A percentile compares a stretch with the other conserved stretches of the same genome.
phyloP scores from a whole-genome alignment of 2,113 vertebrate genomes.

The Phylloscopus trochilus region DNA sequence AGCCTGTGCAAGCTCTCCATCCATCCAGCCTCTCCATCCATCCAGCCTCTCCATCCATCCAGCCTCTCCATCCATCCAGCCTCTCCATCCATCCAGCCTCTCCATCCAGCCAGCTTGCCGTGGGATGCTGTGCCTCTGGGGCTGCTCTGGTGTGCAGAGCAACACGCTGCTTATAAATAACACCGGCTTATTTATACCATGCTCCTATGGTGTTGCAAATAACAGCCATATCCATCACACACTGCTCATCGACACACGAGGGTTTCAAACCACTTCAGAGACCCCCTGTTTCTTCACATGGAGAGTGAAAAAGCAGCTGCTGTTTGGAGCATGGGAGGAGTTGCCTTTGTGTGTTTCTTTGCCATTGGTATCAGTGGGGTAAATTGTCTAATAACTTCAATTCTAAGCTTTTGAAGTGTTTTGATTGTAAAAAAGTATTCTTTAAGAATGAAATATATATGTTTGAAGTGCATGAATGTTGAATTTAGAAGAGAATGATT shows the following conservation, averaged over 20 bases:
- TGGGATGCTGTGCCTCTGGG: background rate
- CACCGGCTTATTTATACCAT: background rate
- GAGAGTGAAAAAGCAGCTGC: background rate
- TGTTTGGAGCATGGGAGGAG: background rate
- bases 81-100: background rate
- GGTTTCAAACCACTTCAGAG: background rate
- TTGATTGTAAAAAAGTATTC: background rate
- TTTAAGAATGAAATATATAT: background rate
- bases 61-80: rapidly evolving
- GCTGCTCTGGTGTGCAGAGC: background rate
- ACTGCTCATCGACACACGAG: background rate
- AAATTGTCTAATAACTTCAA: slow-evolving; percentile 8
- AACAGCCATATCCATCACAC: background rate
- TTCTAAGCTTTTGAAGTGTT: background rate
- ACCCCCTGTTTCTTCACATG: background rate
- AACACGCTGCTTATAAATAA: background rate
- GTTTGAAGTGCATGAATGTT: background rate
- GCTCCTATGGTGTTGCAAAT: background rate
- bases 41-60: rapidly evolving
- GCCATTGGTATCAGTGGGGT: background rate
- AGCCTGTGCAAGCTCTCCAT: background rate
- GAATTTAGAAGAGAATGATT: slow-evolving; percentile 5
- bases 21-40: rapidly evolving
- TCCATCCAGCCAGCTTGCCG: rapidly evolving
- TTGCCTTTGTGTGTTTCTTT: background rate